A percentile compares a stretch with the other conserved stretches of the same genome.
Evolutionary conservation across 2,113 vertebrate genomes (phyloP).

Genomic region (Salvator merianae): DNA sequence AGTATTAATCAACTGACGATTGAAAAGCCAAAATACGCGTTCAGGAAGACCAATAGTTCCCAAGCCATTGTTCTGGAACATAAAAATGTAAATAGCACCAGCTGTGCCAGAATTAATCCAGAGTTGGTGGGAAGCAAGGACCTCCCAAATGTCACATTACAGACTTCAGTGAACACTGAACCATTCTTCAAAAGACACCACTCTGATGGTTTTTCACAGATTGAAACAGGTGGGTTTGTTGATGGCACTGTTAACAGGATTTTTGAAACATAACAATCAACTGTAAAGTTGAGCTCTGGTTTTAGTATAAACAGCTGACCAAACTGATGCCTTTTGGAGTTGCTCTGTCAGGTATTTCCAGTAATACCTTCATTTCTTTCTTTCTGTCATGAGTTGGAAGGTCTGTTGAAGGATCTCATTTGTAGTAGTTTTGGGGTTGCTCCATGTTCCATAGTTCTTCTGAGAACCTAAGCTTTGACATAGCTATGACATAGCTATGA

Average conservation of each 20-base stretch:
- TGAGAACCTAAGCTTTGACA: too few relatives aligned
- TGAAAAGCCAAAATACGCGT: slow-evolving; percentile 6
- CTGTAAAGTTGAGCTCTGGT: background rate
- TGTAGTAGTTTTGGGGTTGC: too few relatives aligned
- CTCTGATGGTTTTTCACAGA: background rate
- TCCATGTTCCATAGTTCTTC: too few relatives aligned
- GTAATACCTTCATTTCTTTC: background rate
- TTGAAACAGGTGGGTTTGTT: slow-evolving; percentile 2
- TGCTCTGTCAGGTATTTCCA: background rate
- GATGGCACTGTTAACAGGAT: too few relatives aligned
- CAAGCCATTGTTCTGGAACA: background rate
- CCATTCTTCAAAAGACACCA: slow-evolving; percentile 3
- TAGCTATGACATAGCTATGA: too few relatives aligned
- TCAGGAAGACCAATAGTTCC: background rate
- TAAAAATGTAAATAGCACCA: background rate
- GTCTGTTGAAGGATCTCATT: too few relatives aligned
- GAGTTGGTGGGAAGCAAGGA: slow-evolving; percentile 21
- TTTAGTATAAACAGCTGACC: background rate
- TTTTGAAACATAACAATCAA: background rate
- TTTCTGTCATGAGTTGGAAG: background rate
- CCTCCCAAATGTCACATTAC: background rate
- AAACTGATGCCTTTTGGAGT: background rate
- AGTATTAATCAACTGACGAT: background rate
- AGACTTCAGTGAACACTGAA: background rate
- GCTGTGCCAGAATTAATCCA: background rate